Base-by-base conservation (phyloP, 2,113 vertebrate species). In the Cynopterus brachyotis region DNA sequence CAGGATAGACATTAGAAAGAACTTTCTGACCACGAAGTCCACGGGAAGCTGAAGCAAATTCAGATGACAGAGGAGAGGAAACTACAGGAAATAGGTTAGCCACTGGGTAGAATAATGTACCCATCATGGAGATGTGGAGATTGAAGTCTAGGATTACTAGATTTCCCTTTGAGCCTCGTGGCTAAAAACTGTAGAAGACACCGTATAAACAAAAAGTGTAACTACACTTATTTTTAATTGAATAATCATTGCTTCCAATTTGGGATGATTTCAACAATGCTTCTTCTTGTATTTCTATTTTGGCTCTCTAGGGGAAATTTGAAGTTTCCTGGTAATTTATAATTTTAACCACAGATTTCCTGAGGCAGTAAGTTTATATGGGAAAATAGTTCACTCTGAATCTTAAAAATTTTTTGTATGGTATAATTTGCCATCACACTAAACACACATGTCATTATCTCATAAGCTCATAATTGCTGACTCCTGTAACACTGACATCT, bases 281-380 rank as follows among this genome's bases (percentile, higher is more conserved):
- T 91, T 45, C 73, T 94, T 95, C 93, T 97, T 98, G 64, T 96
- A 96, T 92, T 96, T 97, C 94, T 97, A 91, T 97, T 97, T 97
- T 96, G 91, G 75, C 40, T 97, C 82, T 97, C 88, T 60, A 70
- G 88, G 82, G 91, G 88, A 97, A 98, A 97, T 96, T 85, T 95
- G 62, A 97, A 73, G 81, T 96, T 97, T 96, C 96, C 96, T 96
- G 93, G 93, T 97, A 96, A 98, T 98, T 97, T 97, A 97, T 97
- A 35, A 97, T 97, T 97, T 97, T 97, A 97, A 97, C 97, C 97
- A 91, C 95, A 96, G 80, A 95, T 97, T 96, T 97, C 97, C 93
- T 75, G 95, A 97, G 96, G 97, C 95, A 94, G 50, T 97, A 94
- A 96, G 89, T 96, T 98, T 97, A 97, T 97, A 94, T 94, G 96